These are phyloP conservation scores for Pycnomerus fuliginosus DNA, from an alignment of 2,888 invertebrate genomes.

Conservation along the genomic window DNA sequence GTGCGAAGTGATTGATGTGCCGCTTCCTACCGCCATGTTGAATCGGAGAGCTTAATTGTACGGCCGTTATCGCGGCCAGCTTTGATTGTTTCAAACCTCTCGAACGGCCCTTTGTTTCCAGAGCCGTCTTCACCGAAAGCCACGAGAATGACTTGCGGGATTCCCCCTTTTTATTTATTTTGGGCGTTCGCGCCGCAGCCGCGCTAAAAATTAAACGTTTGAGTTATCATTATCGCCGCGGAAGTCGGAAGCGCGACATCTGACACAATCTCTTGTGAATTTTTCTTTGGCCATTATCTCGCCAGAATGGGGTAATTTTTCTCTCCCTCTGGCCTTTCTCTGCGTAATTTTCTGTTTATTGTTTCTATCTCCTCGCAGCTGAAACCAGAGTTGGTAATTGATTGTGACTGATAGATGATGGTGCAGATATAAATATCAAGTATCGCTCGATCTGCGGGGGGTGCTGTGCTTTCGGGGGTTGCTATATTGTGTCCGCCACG, in stretches of 20 bases:
- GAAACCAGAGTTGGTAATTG: slow-evolving; percentile 26
- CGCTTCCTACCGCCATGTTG: slow-evolving; percentile 53
- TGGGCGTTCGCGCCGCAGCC: slow-evolving; percentile 26
- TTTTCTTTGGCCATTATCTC: slow-evolving; percentile 12
- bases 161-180: slow-evolving; percentile 28
- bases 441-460: slow-evolving; percentile 30
- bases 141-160: slow-evolving; percentile 36
- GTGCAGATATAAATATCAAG: slow-evolving; percentile 34
- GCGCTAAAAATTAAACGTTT: slow-evolving; percentile 18
- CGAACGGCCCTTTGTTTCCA: slow-evolving; percentile 16
- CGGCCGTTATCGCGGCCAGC: slow-evolving; percentile 29
- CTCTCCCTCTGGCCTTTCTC: slow-evolving; percentile 1
- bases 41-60: slow-evolving; percentile 50
- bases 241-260: slow-evolving; percentile 26
- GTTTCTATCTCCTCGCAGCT: slow-evolving; percentile 1
- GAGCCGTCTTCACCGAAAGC: no score
- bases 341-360: not conserved
- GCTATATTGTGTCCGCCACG: slow-evolving; percentile 43
- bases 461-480: slow-evolving; percentile 27
- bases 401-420: slow-evolving; percentile 31
- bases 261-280: slow-evolving; percentile 26
- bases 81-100: slow-evolving; percentile 36
- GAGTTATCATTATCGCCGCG: slow-evolving; percentile 34
- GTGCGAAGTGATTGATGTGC: slow-evolving; percentile 54
- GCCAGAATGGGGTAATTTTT: slow-evolving; percentile 11